phyloP scores from a whole-genome alignment of 2,888 invertebrate species.

The Cheilosia impressa region DNA sequence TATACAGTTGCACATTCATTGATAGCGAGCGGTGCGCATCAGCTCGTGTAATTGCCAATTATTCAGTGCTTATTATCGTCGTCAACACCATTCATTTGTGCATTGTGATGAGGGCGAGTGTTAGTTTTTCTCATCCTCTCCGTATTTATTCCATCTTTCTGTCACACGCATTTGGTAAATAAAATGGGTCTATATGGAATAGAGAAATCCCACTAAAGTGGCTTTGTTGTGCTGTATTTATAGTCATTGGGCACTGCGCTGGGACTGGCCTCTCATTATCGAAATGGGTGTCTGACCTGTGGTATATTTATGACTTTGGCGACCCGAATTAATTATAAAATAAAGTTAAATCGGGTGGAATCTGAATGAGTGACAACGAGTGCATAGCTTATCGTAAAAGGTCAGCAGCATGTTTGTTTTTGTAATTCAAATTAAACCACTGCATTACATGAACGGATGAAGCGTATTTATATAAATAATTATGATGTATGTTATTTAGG shows the following conservation, averaged over 20 bases:
- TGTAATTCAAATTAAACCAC: slow-evolving; percentile 7
- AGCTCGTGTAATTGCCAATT: slow-evolving; percentile 45
- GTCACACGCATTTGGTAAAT: too few species aligned
- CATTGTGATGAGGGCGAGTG: slow-evolving; percentile 14
- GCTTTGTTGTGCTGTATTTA: not conserved
- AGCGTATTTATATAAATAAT: not conserved
- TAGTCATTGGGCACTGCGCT: not conserved
- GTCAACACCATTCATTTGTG: slow-evolving; percentile 20
- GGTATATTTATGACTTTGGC: slow-evolving; percentile 36
- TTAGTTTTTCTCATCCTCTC: slow-evolving; percentile 26
- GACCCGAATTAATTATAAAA: slow-evolving; percentile 66
- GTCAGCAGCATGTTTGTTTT: not conserved
- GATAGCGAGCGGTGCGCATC: slow-evolving; percentile 9
- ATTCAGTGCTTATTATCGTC: slow-evolving; percentile 34
- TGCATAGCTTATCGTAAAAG: slow-evolving; percentile 33
- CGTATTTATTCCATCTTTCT: not conserved
- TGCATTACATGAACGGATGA: not conserved
- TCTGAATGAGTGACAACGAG: slow-evolving; percentile 21
- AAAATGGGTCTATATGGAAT: too few species aligned
- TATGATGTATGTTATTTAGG: not conserved
- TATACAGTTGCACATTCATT: slow-evolving; percentile 1
- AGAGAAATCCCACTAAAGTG: not conserved
- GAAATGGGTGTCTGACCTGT: slow-evolving; percentile 28
- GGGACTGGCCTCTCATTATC: slow-evolving; percentile 44
- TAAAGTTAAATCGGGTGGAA: slow-evolving; percentile 42